Conservation (phyloP, 2,797 vertebrate species). For the Sandelia bainsii region DNA sequence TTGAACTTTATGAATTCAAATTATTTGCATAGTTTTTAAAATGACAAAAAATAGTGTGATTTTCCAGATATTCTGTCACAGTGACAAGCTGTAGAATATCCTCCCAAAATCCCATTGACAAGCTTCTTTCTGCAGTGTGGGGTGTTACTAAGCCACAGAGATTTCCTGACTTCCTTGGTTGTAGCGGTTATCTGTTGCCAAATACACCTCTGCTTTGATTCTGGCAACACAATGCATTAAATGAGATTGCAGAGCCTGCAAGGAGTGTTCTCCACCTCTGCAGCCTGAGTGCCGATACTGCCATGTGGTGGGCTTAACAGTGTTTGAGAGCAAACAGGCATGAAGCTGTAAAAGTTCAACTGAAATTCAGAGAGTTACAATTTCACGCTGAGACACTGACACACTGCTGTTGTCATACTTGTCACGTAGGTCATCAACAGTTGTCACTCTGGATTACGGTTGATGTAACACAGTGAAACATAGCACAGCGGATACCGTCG, state of each 20-base stretch:
- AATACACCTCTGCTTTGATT: conserved; percentile 75
- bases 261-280: conserved; percentile 49
- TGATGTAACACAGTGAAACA: conserved; percentile 62
- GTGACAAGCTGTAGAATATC: conserved; percentile 53
- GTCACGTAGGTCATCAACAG: conserved; percentile 61
- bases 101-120: conserved; percentile 61
- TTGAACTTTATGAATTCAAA: not conserved
- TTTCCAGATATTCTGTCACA: conserved; percentile 30
- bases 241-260: conserved; percentile 71
- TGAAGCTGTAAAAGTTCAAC: conserved; percentile 66
- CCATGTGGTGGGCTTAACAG: conserved; percentile 51
- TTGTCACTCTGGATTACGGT: conserved; percentile 65
- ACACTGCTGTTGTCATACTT: conserved; percentile 44
- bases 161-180: conserved; percentile 59
- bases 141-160: conserved; percentile 61
- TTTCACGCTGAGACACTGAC: conserved; percentile 64
- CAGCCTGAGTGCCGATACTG: conserved; percentile 57
- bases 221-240: conserved; percentile 64
- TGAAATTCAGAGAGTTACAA: conserved; percentile 62
- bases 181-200: conserved; percentile 62
- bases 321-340: conserved; percentile 62
- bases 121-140: conserved; percentile 50
- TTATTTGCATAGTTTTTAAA: conserved; percentile 8
- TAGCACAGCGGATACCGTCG: not conserved
- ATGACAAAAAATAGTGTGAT: not conserved